Percentiles rank a stretch among this genome's conserved stretches.
These are phyloP conservation scores for Rhynchonema sp. DNA, from an alignment of 2,888 invertebrate genomes.

Conservation along the genomic window DNA sequence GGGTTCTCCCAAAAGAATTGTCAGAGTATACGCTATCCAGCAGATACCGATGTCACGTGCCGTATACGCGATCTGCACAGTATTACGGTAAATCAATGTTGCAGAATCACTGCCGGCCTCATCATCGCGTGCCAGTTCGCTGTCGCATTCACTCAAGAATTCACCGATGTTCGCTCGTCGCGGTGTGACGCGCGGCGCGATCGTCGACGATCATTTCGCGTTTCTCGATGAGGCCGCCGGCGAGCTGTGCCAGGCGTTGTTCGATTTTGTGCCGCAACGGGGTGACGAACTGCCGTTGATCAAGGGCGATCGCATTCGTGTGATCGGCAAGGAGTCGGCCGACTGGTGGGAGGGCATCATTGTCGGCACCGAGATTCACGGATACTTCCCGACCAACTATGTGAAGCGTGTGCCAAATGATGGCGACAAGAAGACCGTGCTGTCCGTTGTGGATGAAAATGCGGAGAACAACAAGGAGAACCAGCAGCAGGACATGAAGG, in stretches of 20 bases:
- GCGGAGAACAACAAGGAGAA: neutral
- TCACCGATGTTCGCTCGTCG: neutral
- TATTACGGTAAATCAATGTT: too few relatives aligned
- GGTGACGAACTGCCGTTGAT: constrained; percentile 3
- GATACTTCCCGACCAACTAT: constrained; percentile 1
- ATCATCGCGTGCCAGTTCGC: neutral
- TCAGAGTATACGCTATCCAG: too few relatives aligned
- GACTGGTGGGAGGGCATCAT: constrained; percentile 4
- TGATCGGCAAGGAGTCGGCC: neutral
- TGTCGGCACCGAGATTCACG: neutral
- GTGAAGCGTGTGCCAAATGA: neutral
- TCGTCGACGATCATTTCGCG: neutral
- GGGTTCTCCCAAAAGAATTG: too few relatives aligned
- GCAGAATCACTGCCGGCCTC: neutral
- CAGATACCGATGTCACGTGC: too few relatives aligned
- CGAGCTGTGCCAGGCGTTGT: neutral
- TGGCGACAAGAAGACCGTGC: too few relatives aligned
- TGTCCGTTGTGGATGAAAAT: neutral
- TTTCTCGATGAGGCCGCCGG: neutral
- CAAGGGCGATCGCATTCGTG: neutral
- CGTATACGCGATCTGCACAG: too few relatives aligned
- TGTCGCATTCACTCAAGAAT: neutral
- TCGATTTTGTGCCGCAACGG: constrained; percentile 4
- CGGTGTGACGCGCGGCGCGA: neutral
- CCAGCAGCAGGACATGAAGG: too few relatives aligned